Conservation (phyloP, 1,140 invertebrate species). For the Maconellicoccus hirsutus region DNA sequence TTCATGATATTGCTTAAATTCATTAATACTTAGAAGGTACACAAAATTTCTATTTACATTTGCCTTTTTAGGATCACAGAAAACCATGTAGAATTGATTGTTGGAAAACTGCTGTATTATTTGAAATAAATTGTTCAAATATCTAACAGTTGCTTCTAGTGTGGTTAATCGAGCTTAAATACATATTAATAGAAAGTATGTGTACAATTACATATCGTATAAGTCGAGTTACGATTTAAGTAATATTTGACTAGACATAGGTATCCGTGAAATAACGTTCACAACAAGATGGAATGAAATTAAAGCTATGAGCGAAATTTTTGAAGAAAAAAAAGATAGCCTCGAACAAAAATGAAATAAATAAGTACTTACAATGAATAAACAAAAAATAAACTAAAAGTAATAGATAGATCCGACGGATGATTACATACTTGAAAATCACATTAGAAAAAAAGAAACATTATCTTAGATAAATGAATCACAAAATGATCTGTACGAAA, state of each 20-base stretch:
- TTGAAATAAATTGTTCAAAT: background rate
- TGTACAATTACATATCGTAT: too few species aligned
- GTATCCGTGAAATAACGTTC: background rate
- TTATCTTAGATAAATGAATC: background rate
- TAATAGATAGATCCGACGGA: background rate
- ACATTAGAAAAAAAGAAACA: background rate
- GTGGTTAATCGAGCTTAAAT: too few species aligned
- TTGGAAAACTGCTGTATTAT: background rate
- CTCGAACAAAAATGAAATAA: background rate
- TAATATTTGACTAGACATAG: background rate
- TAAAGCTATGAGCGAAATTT: background rate
- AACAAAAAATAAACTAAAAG: background rate
- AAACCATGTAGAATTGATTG: slow-evolving; percentile 2
- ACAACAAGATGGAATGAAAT: background rate
- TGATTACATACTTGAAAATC: background rate
- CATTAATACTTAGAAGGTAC: background rate
- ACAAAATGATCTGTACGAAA: background rate
- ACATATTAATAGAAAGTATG: too few species aligned
- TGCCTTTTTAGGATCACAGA: background rate
- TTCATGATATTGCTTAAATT: slow-evolving; percentile 14
- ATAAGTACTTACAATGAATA: background rate
- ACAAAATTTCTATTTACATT: background rate
- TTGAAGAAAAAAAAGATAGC: background rate
- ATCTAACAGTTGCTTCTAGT: too few species aligned
- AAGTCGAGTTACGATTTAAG: too few species aligned